Evolutionary conservation across 2,797 vertebrate genomes (phyloP).

Genomic region (Helicolenus hilgendorfi): DNA sequence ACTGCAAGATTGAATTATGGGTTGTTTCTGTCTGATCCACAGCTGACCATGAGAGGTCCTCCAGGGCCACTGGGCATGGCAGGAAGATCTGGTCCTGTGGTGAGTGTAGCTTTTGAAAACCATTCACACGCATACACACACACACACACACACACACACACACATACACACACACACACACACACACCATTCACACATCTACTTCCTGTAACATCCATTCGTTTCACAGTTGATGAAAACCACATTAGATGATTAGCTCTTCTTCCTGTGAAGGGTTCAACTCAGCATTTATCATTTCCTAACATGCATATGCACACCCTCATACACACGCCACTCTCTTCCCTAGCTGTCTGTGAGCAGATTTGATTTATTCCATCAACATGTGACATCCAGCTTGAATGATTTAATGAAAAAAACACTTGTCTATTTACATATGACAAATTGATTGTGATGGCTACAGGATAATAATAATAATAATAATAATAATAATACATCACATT

Average conservation of each 20-base stretch:
- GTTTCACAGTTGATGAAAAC: conserved; percentile 48
- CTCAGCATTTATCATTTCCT: conserved; percentile 13
- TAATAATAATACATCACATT: too few species aligned
- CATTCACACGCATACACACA: background rate
- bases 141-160: background rate
- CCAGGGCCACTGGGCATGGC: conserved; percentile 95
- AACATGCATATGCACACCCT: background rate
- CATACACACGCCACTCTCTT: background rate
- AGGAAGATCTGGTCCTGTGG: conserved; percentile 97
- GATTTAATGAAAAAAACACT: background rate
- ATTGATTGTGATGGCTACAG: background rate
- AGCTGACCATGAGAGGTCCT: conserved; percentile 96
- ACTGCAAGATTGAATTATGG: conserved; percentile 15
- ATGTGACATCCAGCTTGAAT: background rate
- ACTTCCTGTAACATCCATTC: background rate
- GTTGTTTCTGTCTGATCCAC: conserved; percentile 62
- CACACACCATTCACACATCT: background rate
- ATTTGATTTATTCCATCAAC: background rate
- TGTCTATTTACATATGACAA: background rate
- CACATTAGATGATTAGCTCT: conserved; percentile 1
- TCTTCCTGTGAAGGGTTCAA: conserved; percentile 22
- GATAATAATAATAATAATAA: background rate
- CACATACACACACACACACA: background rate
- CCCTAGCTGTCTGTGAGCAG: background rate
- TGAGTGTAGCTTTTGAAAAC: conserved; percentile 84